phyloP scores from a whole-genome alignment of 2,888 invertebrate genomes.

The Andrena praecox region DNA sequence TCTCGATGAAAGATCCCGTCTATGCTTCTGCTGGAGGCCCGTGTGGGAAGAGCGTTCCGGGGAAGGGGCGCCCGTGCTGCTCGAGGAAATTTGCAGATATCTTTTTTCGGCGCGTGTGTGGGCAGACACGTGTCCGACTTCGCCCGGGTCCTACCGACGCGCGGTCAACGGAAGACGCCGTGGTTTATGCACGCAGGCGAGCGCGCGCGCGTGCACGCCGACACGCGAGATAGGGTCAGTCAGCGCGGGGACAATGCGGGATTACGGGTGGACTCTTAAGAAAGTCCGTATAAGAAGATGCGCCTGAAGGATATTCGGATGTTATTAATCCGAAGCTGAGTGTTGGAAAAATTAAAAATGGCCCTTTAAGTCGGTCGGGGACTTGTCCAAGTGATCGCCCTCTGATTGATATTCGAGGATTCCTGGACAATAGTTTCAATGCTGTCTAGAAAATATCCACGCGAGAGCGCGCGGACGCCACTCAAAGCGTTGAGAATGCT shows the following conservation, averaged over 20 bases:
- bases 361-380: too few relatives aligned
- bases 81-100: slow-evolving; percentile 56
- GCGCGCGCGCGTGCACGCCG: slow-evolving; percentile 19
- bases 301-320: too few relatives aligned
- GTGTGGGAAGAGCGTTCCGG: slow-evolving; percentile 35
- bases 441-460: too few relatives aligned
- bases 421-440: too few relatives aligned
- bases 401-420: too few relatives aligned
- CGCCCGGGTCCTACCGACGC: slow-evolving; percentile 23
- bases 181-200: slow-evolving; percentile 36
- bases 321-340: too few relatives aligned
- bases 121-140: slow-evolving; percentile 65
- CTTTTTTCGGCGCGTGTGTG: slow-evolving; percentile 63
- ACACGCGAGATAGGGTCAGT: background rate
- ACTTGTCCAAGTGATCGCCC: too few relatives aligned
- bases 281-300: background rate
- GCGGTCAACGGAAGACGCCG: slow-evolving; percentile 17
- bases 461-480: too few relatives aligned
- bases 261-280: too few relatives aligned
- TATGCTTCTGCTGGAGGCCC: background rate
- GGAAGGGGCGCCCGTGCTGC: slow-evolving; percentile 35
- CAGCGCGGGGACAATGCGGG: background rate
- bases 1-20: slow-evolving; percentile 16
- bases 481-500: too few relatives aligned
- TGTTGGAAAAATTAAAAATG: too few relatives aligned